A percentile compares a stretch with the other conserved stretches of the same genome.
Evolutionary conservation across 2,797 vertebrate species (phyloP).

Genomic region (Crocodylus rhombifer): DNA sequence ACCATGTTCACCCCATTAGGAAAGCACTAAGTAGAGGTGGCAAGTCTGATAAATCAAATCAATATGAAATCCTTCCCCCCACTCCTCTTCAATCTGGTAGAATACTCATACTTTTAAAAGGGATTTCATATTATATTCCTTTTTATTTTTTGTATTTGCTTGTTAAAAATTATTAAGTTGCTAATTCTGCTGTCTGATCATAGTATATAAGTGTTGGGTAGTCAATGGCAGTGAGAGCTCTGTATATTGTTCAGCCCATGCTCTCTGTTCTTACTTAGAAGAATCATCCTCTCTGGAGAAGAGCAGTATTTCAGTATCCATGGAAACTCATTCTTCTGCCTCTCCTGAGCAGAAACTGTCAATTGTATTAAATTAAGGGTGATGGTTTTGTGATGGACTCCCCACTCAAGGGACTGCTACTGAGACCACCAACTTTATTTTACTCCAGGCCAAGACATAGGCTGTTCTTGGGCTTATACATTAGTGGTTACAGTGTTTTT

Average conservation of each 20-base stretch:
- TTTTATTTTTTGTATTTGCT: neutral
- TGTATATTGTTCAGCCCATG: neutral
- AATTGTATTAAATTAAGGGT: constrained; percentile 48
- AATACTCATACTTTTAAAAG: neutral
- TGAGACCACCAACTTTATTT: constrained; percentile 38
- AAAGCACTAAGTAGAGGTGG: constrained; percentile 72
- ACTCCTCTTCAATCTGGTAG: neutral
- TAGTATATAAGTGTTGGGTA: constrained; percentile 21
- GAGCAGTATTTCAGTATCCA: constrained; percentile 54
- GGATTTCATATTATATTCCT: neutral
- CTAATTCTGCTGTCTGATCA: constrained; percentile 6
- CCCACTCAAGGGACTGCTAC: neutral
- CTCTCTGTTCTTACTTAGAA: constrained; percentile 12
- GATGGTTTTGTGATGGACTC: constrained; percentile 49
- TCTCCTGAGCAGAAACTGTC: constrained; percentile 36
- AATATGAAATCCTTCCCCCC: constrained; percentile 46
- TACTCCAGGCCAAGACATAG: constrained; percentile 18
- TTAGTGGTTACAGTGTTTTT: neutral
- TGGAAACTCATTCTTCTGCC: constrained; percentile 61
- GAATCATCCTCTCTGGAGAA: constrained; percentile 50
- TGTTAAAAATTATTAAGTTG: constrained; percentile 25
- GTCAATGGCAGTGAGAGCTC: neutral
- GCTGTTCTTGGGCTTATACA: neutral
- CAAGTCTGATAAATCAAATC: constrained; percentile 66
- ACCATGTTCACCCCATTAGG: constrained; percentile 71